Base-by-base conservation (phyloP, 1,140 invertebrate species). In the Tenebrio molitor region DNA sequence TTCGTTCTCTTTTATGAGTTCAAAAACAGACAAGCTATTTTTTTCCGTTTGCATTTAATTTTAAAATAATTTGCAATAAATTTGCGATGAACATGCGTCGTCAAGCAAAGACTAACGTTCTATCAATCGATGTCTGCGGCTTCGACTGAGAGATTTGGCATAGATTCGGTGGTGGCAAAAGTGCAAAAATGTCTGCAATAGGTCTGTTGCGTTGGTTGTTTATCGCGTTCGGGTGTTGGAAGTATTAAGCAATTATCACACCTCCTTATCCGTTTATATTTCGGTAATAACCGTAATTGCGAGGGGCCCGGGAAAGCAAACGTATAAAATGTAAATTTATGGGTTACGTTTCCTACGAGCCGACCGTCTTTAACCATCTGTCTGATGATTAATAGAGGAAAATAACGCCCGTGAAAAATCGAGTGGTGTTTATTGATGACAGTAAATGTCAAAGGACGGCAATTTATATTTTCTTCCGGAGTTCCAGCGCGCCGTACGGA, bases 391-490 rank as follows among this genome's bases (percentile, higher is more conserved):
- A 73, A 73, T 73, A 67, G 72, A 73, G 39, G 42, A 36, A 69
- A 73, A 73, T 65, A 69, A 46, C 25, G 21, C 12, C 17, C n/a
- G 72, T 73, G 72, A 73, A 73, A 73, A 73, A 73, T 73, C 72
- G 72, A 75, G 70, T 41, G 36, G 44, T 72, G 66, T 72, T 72
- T 75, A 72, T 75, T 75, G 66, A 75, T 72, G 74, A 73, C 66
- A 73, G 74, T 69, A 72, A 72, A 66, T 69, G 71, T 75, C 74
- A 75, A 73, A 69, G 63, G 74, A 69, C 64, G 67, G 44, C 74
- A 75, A 75, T 75, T 75, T 75, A 75, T 75, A 72, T 69, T 68
- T 75, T 72, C 67, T 65, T 69, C 74, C 65, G 69, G 65, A 29
- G 69, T 41, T 63, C 21, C 50, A 50, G 65, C 39, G 34, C 64